Base-by-base conservation (phyloP, 2,797 vertebrate genomes). In the Cygnus olor region DNA sequence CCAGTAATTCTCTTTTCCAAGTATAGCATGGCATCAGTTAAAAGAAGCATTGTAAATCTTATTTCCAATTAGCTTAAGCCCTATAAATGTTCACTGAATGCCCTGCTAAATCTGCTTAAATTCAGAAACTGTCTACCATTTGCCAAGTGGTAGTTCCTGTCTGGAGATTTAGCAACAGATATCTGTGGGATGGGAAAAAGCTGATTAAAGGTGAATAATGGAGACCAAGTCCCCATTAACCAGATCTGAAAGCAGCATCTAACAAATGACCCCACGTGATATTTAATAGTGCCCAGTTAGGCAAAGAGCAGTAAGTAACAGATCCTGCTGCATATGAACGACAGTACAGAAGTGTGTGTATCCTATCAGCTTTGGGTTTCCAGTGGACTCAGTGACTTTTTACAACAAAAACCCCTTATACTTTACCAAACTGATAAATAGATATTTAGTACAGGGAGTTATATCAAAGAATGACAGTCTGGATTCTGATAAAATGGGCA, bases 21-120 rank as follows among this genome's bases (percentile, higher is more conserved):
- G 78, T 80, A 91, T 95, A 86, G 92, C 79, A 88, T 25, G 54
- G 42, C 72, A 72, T 47, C 83, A 63, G 51, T 94, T 96, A 94
- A 96, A 93, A 96, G 90, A 88, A 93, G 47, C 64, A 77, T 56
- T 69, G 74, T 89, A 95, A 95, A 96, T 97, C 96, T 96, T 87
- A 83, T 96, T 96, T 95, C 63, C 91, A 95, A 91, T 97, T 97
- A 96, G 84, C 89, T 91, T 95, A 89, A 94, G 65, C 66, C 89
- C 61, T 92, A 70, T 92, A 97, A 96, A 93, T 69, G 94, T 86
- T 89, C 45, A 51, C 51, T 90, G 91, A 94, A 95, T 63, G 76
- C 74, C 53, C 74, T 66, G 81, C 60, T 95, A 96, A 96, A 97
- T 90, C 93, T 87, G 38, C 95, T 97, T 96, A 92, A 81, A 96